Base-by-base conservation (phyloP, 2,113 vertebrate species). In the Arothron firmamentum region DNA sequence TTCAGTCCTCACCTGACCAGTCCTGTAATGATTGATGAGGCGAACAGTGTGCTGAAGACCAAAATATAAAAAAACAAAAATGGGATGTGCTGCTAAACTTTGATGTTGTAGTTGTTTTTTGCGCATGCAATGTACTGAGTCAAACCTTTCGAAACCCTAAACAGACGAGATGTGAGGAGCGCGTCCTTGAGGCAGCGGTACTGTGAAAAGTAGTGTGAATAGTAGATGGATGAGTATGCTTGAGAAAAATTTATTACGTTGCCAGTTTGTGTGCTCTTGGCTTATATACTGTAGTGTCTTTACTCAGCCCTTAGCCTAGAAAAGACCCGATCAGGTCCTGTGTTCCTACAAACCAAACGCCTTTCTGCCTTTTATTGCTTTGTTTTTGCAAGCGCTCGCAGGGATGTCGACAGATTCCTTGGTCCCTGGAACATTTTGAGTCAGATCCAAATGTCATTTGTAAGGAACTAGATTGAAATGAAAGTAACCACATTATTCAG, bases 181-280 rank as follows among this genome's bases (percentile, higher is more conserved):
- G 34, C 34, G 34, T 38, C 34, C 34, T 73, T 58, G 31, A 78
- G 78, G 66, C 70, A 52, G 28, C 73, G 59, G 70, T 68, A 65
- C 56, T 12, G 50, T 64, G 61, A 67, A 80, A 71, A 67, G 65
- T 58, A 69, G 65, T 65, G 55, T 62, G 43, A 54, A 72, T 17
- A 61, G 25, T 34, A 19, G 34, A 56, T 55, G 53, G 17, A 60
- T 34, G 23, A 74, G 38, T 56, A 65, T 71, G 59, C 21, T 59
- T 21, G 38, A 47, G n/a, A 64, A 49, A 46, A 47, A 59, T 64
- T 73, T 65, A 60, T 67, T 72, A 52, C 59, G 64, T 65, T 65
- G 68, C 65, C 56, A 54, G 23, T 68, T 67, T 52, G 34, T n/a
- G 48, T 52, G 58, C 48, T 60, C 60, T 42, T 25, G 72, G 52